phyloP scores from a whole-genome alignment of 2,888 invertebrate species.

The Dioctria linearis region DNA sequence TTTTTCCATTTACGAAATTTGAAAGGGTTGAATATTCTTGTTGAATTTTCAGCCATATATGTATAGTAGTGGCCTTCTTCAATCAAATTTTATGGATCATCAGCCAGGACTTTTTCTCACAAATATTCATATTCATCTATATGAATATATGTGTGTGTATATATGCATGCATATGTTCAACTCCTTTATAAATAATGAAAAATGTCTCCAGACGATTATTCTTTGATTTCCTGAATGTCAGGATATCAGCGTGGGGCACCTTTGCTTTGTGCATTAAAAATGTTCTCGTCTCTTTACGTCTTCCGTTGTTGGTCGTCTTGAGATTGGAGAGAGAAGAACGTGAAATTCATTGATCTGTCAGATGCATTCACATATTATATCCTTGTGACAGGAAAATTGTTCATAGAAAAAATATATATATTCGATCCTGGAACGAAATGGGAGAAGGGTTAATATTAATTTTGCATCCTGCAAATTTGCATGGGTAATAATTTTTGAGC shows the following conservation, averaged over 20 bases:
- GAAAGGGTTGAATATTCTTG: neutral
- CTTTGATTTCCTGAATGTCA: slow-evolving; percentile 13
- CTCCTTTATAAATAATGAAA: neutral
- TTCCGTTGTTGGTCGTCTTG: neutral
- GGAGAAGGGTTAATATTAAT: slow-evolving; percentile 54
- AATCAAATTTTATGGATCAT: slow-evolving; percentile 34
- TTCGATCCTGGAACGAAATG: slow-evolving; percentile 10
- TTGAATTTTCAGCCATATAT: neutral
- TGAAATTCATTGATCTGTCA: slow-evolving; percentile 13
- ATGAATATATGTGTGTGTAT: too few relatives aligned
- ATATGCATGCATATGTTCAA: too few relatives aligned
- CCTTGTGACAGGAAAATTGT: neutral
- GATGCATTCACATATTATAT: slow-evolving; percentile 1
- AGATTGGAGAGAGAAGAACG: neutral
- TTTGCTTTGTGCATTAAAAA: neutral
- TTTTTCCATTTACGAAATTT: neutral
- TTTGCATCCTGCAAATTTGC: slow-evolving; percentile 55
- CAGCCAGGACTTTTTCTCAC: slow-evolving; percentile 5
- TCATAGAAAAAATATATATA: neutral
- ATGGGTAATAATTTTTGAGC: slow-evolving; percentile 58
- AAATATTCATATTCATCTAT: too few relatives aligned
- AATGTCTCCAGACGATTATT: slow-evolving; percentile 38
- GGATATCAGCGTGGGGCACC: neutral
- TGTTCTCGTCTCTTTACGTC: neutral
- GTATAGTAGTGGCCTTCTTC: slow-evolving; percentile 20